phyloP scores from a whole-genome alignment of 2,797 vertebrate species.

The Benthosema pterotum region DNA sequence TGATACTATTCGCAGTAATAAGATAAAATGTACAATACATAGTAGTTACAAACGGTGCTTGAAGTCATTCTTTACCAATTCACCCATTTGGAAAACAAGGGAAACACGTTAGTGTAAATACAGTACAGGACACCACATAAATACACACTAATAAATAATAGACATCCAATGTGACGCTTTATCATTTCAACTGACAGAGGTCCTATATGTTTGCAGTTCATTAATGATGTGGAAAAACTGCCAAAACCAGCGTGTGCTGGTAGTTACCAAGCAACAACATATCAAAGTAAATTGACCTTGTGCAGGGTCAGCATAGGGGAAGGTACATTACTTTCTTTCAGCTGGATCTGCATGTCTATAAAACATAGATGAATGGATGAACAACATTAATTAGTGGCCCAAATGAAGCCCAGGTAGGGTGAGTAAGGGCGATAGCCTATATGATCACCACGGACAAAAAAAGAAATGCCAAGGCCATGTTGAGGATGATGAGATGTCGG shows the following conservation, averaged over 20 bases:
- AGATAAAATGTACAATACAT: no score
- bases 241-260: conserved; percentile 39
- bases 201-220: conserved; percentile 2
- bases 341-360: conserved; percentile 33
- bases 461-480: conserved; percentile 12
- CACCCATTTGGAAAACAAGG: neutral
- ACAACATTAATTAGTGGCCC: neutral
- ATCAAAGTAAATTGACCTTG: conserved; percentile 59
- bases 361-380: conserved; percentile 30
- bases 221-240: conserved; percentile 19
- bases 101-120: neutral
- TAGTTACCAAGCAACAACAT: conserved; percentile 42
- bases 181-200: conserved; percentile 6
- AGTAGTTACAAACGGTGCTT: no score
- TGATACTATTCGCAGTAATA: no score
- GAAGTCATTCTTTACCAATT: neutral
- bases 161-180: neutral
- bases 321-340: conserved; percentile 12
- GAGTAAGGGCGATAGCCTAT: neutral
- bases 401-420: neutral
- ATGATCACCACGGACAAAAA: conserved; percentile 19
- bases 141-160: conserved; percentile 1
- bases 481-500: conserved; percentile 69
- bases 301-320: conserved; percentile 57
- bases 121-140: neutral